Evolutionary conservation across 2,113 vertebrate species (phyloP), one percentile per base, ranked within the genome.

Genomic region (Gopherus flavomarginatus): DNA sequence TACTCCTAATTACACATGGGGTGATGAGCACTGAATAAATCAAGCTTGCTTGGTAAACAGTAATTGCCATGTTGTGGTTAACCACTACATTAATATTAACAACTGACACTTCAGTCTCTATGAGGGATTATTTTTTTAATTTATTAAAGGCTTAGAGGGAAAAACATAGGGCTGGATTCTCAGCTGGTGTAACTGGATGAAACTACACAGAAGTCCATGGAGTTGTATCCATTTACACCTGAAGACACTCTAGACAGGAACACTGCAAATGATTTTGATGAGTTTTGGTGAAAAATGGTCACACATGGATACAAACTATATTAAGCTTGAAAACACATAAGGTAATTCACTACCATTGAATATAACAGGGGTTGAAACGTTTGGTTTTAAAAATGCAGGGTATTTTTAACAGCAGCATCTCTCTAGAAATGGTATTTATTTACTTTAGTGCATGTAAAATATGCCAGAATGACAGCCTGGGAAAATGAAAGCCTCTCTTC

Each of bases 391-490:
- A 94, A 94, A 69, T 88, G 22, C 31, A 87, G 19, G 27, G 9
- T 21, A 16, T 87, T 95, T 92, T 96, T 83, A 95, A 83, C 26
- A 90, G 53, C 22, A 95, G 5, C 65, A 59, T 94, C 95, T 96
- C 82, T 94, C 93, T 92, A 96, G 81, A 65, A 97, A 94, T 93
- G 53, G 79, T 80, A 88, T 92, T 95, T 96, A 91, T 96, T 97
- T 97, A 91, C 86, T 95, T 90, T 44, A 94, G 87, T 87, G 86
- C 65, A 50, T 38, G n/a, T 91, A 93, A 94, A 97, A 91, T 94
- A 83, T 1, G 1, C 93, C 89, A 79, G 90, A 88, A 87, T 0
- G 0, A 59, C 83, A 81, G 87, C 75, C 90, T 96, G 93, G 81
- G 94, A 97, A 96, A 94, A 24, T 42, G 89, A 97, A 95, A 97